phyloP scores from a whole-genome alignment of 2,888 invertebrate genomes.

The Apoda limacodes region DNA sequence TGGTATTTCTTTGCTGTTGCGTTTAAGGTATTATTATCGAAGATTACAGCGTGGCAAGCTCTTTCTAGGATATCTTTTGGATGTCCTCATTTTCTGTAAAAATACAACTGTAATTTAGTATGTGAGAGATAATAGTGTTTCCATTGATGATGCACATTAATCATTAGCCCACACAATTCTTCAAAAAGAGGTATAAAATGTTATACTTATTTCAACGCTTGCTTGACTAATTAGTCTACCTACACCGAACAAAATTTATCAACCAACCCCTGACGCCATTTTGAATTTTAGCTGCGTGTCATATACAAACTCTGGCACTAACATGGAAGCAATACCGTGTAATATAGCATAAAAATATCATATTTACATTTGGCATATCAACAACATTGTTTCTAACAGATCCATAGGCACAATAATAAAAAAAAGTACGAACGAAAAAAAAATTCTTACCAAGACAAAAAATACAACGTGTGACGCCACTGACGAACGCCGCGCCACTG shows the following conservation, averaged over 20 bases:
- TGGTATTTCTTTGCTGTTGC: conserved; percentile 9
- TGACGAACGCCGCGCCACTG: too few species aligned
- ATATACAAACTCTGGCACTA: conserved; percentile 8
- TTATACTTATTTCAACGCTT: too few species aligned
- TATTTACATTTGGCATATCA: conserved; percentile 7
- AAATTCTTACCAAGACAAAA: too few species aligned
- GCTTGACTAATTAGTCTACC: conserved; percentile 8
- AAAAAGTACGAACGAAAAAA: too few species aligned
- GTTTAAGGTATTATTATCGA: conserved; percentile 8
- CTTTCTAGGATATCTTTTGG: conserved; percentile 10
- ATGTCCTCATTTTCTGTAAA: too few species aligned
- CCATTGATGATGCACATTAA: conserved; percentile 3
- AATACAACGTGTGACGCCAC: too few species aligned
- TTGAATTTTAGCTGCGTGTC: conserved; percentile 3
- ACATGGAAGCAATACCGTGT: conserved; percentile 6
- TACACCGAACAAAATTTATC: conserved; percentile 7
- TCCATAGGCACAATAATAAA: too few species aligned
- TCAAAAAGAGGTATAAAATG: conserved; percentile 2
- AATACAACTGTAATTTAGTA: conserved; percentile 3
- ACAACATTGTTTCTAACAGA: too few species aligned
- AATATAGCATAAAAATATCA: conserved; percentile 7
- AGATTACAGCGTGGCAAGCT: conserved; percentile 10
- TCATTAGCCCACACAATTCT: conserved; percentile 3
- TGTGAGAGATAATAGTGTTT: conserved; percentile 3
- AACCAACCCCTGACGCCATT: conserved; percentile 7